Evolutionary conservation across 2,113 vertebrate genomes (phyloP), one percentile per base, ranked within the genome.

Genomic region (Macheiramphus alcinus): DNA sequence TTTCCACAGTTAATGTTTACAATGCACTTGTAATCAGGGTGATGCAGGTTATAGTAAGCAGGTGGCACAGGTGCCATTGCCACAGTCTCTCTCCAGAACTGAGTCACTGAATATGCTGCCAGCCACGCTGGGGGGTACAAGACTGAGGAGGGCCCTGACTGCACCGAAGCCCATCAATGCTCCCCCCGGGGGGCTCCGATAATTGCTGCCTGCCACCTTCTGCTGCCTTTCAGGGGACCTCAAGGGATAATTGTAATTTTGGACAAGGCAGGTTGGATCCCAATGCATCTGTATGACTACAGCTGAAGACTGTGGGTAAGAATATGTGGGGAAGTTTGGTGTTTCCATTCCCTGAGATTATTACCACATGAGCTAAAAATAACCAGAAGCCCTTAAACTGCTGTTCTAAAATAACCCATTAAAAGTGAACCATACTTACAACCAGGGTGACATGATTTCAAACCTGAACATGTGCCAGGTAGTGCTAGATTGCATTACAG

Each of bases 161-260:
- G 29, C 36, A 16, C 1, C 23, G 34, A 38, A 84, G 5, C 4
- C 36, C 15, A 40, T 13, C 2, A 0, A 8, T 62, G 34, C 5
- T 63, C 17, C 4, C 20, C 21, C 12, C 13, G 20, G 22, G 22
- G 20, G 68, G 25, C 11, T 72, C 40, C 0, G 0, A 23, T 7
- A 10, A 50, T 31, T 45, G 20, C 59, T 79, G 72, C 32, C 29
- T 56, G 16, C 14, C 59, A 56, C 10, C 42, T 83, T 7, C 84
- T 79, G 17, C 20, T 20, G 4, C 21, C 34, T 68, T 72, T 36
- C 40, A 66, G 40, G 32, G 25, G 4, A 59, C 16, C 52, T 50
- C 22, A 74, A 52, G 55, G 32, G 9, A 15, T 50, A 73, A 55
- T 3, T 27, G 36, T 32, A 22, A 56, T 67, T 62, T 87, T 56